Percentiles rank a stretch among this genome's conserved stretches.
These are phyloP conservation scores for Amblyteles armatorius DNA, from an alignment of 2,888 invertebrate genomes.

Conservation along the genomic window DNA sequence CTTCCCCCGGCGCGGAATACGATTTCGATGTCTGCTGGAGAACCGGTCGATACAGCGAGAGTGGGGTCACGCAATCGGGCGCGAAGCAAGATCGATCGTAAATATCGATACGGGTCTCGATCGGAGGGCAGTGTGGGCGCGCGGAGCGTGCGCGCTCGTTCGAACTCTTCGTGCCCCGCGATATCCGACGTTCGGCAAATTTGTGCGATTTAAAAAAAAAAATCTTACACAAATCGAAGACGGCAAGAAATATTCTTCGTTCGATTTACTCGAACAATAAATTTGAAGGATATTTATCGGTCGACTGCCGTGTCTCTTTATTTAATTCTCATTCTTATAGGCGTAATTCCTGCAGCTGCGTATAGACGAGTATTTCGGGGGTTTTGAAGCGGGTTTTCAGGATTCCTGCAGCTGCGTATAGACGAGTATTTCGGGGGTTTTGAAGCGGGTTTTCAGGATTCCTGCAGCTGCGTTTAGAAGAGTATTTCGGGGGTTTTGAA, in stretches of 20 bases:
- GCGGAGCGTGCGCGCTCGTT: slow-evolving; percentile 22
- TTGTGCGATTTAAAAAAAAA: background rate
- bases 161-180: background rate
- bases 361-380: too few species aligned
- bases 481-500: too few species aligned
- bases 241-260: background rate
- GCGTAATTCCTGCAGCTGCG: too few species aligned
- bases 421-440: too few species aligned
- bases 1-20: background rate
- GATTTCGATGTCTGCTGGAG: background rate
- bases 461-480: too few species aligned
- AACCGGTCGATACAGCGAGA: slow-evolving; percentile 51
- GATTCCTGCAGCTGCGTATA: too few species aligned
- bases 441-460: too few species aligned
- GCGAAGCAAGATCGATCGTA: slow-evolving; percentile 43
- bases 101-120: slow-evolving; percentile 49
- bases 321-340: too few species aligned
- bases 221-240: background rate
- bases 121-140: slow-evolving; percentile 42
- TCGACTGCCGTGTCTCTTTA: too few species aligned
- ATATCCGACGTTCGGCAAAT: slow-evolving; percentile 5
- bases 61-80: slow-evolving; percentile 50
- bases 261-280: background rate
- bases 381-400: too few species aligned
- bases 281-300: too few species aligned